Evolutionary conservation across 1,140 invertebrate species (phyloP), one percentile per base, ranked within the genome.

Genomic region (Lepidurus couesii): DNA sequence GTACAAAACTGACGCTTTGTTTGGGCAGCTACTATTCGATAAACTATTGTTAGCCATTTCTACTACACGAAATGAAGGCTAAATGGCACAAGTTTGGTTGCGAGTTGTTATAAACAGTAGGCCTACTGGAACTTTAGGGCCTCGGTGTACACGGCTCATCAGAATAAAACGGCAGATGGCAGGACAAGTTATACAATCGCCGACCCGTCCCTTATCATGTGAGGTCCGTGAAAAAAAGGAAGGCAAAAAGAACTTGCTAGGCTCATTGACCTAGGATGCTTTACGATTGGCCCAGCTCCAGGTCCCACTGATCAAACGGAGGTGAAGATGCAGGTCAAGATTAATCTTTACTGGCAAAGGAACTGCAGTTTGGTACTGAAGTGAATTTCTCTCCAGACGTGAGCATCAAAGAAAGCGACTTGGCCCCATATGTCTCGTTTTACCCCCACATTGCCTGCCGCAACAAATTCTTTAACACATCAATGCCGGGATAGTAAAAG

Each of bases 261-360:
- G 21, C 53, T 65, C 53, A 65, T 65, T 65, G 53, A 65, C 53
- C 53, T 65, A 65, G 53, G 16, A 13, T 65, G n/a, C 16, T 65
- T 65, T 65, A 65, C 53, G 13, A 65, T 65, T 65, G 53, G 53
- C 53, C 53, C n/a, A 65, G 16, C 16, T 21, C 13, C 13, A 13
- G 21, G 53, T 47, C 45, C 53, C 53, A 16, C 53, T 65, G 53
- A 65, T 65, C 53, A 65, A 16, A 65, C 21, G 53, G 53, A 16
- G 53, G 53, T 65, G 53, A 65, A 13, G 21, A 65, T 7, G 16
- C 6, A 21, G 53, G 53, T 65, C 53, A 65, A 65, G 53, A 65
- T 65, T 65, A 65, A 65, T 65, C 53, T 65, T 65, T 65, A 65
- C 13, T 65, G 53, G 53, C 53, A 65, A 47, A 47, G 45, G 45